A percentile compares a stretch with the other conserved stretches of the same genome.
These are phyloP conservation scores for Drosophila prostipennis DNA, from an alignment of 2,888 invertebrate genomes.

Conservation along the genomic window DNA sequence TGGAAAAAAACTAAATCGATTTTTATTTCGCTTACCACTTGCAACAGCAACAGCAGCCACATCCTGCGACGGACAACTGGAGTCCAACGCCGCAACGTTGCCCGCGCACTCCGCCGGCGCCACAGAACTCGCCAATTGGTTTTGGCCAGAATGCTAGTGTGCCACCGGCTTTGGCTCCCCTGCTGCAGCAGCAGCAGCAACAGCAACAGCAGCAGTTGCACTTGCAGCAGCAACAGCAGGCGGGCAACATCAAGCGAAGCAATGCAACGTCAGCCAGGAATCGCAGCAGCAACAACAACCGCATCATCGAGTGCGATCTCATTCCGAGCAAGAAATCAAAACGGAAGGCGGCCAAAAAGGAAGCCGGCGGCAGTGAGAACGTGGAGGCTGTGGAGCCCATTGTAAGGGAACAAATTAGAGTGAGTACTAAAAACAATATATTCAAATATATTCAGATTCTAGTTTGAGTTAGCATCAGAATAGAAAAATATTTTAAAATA, in stretches of 20 bases:
- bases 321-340: conserved; percentile 82
- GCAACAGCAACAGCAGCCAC: conserved; percentile 42
- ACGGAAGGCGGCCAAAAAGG: conserved; percentile 59
- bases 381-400: conserved; percentile 56
- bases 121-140: conserved; percentile 77
- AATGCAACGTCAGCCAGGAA: conserved; percentile 34
- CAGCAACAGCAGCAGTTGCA: conserved; percentile 28
- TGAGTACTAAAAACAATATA: conserved; percentile 53
- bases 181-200: conserved; percentile 48
- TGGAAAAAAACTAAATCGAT: conserved; percentile 72
- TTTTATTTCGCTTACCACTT: conserved; percentile 46
- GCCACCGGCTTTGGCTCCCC: conserved; percentile 55
- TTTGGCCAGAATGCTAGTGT: conserved; percentile 57
- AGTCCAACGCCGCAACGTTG: conserved; percentile 55
- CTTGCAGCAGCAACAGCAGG: conserved; percentile 36
- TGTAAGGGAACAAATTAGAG: conserved; percentile 79
- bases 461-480: no score
- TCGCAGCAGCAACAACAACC: conserved; percentile 70
- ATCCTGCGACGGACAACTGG: conserved; percentile 57
- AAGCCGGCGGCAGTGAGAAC: conserved; percentile 34
- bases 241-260: conserved; percentile 42
- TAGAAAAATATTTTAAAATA: no score
- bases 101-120: conserved; percentile 69
- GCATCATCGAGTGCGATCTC: conserved; percentile 81
- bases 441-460: no score